These are phyloP conservation scores for Diuraphis noxia DNA, from an alignment of 1,140 invertebrate species.

Conservation along the genomic window DNA sequence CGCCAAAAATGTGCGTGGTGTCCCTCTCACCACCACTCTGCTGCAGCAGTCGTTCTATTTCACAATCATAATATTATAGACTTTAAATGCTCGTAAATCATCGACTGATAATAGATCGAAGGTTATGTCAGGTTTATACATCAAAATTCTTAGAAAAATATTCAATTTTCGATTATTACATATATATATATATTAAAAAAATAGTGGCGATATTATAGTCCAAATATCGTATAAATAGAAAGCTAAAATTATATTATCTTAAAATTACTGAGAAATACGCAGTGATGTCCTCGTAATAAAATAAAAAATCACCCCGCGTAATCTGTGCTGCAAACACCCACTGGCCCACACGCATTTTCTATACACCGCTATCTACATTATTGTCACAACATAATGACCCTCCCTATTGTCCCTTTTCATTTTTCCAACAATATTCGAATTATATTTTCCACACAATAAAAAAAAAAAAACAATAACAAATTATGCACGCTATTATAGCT, in stretches of 20 bases:
- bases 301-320: neutral
- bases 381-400: neutral
- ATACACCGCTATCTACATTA: neutral
- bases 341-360: neutral
- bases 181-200: neutral
- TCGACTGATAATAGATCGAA: neutral
- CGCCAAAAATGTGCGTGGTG: neutral
- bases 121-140: neutral
- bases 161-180: neutral
- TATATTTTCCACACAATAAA: neutral
- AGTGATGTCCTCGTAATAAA: neutral
- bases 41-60: neutral
- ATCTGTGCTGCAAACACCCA: neutral
- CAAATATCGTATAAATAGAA: neutral
- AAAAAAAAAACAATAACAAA: neutral
- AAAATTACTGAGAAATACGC: neutral
- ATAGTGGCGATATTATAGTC: neutral
- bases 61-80: neutral
- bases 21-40: neutral
- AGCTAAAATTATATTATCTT: neutral
- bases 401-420: neutral
- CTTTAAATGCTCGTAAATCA: neutral
- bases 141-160: neutral
- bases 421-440: neutral
- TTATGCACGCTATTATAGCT: neutral